Percentiles rank a stretch among this genome's conserved stretches.
Conservation (phyloP, 2,797 vertebrate genomes). For the Crax fasciolata region DNA sequence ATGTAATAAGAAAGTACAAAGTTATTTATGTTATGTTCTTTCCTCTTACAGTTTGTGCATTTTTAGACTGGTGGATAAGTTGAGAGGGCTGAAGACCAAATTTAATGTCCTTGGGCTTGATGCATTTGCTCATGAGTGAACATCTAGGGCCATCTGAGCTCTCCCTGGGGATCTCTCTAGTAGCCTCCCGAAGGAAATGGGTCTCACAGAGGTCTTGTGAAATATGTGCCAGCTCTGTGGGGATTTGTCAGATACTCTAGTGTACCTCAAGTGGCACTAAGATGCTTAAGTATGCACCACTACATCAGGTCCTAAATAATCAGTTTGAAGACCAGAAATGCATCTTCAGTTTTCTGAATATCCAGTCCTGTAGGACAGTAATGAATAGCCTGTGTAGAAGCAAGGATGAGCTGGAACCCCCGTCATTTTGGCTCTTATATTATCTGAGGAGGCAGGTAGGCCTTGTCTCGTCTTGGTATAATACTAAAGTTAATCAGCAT, state of each 20-base stretch:
- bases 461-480: background rate
- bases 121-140: background rate
- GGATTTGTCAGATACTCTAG: background rate
- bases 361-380: background rate
- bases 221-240: background rate
- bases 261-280: background rate
- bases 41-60: background rate
- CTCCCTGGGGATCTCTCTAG: accelerated
- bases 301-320: background rate
- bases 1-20: background rate
- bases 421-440: accelerated
- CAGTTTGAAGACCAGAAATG: background rate
- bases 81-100: background rate
- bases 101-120: background rate
- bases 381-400: background rate
- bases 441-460: background rate
- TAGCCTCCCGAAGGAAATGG: background rate
- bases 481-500: background rate
- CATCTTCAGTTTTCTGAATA: background rate
- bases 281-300: background rate
- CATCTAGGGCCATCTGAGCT: background rate
- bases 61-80: background rate
- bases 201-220: background rate
- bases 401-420: background rate
- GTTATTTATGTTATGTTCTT: background rate